Evolutionary conservation across 2,797 vertebrate species (phyloP), one percentile per base, ranked within the genome.

Genomic region (Acanthurus tractus): DNA sequence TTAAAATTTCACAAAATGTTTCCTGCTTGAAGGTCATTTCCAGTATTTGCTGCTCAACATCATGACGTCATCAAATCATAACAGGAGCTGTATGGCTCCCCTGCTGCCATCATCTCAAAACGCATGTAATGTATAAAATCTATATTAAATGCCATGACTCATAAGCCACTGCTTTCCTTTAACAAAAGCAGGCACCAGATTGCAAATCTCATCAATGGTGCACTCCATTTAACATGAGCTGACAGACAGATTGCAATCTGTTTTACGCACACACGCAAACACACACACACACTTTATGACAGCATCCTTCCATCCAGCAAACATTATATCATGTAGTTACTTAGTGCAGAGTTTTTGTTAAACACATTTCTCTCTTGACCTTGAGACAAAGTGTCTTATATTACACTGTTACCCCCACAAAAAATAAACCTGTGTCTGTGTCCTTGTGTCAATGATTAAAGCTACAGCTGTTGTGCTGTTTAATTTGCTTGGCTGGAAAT

Each of bases 191-290:
- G 88, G 87, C 84, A 88, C 74, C 89, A 92, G 88, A 89, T 89
- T 92, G 90, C 83, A 76, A 84, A 85, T 90, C 87, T 91, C 90
- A 87, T 92, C 91, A 88, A 78, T 79, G 86, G 87, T 57, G 81
- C 88, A 90, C 82, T 92, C 82, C 90, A 83, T 94, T 93, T 92
- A 90, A 93, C 89, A 90, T 82, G 69, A 88, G 82, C 77, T 85
- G 91, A 89, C 89, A 91, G 89, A 93, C 91, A 91, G 87, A 90
- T 91, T 90, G 90, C 86, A 91, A 89, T 93, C 94, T 92, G 78
- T 86, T 93, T 93, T 89, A 89, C 29, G 7, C 29, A 34, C 29
- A 34, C 29, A 34, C 29, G 5, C 29, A 29, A 3, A 29, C 29
- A 29, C 29, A 34, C 89, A 87, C 78, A 83, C 78, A 88, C 62